Conservation (phyloP, 1,140 invertebrate genomes). For the Pomacea maculata region DNA sequence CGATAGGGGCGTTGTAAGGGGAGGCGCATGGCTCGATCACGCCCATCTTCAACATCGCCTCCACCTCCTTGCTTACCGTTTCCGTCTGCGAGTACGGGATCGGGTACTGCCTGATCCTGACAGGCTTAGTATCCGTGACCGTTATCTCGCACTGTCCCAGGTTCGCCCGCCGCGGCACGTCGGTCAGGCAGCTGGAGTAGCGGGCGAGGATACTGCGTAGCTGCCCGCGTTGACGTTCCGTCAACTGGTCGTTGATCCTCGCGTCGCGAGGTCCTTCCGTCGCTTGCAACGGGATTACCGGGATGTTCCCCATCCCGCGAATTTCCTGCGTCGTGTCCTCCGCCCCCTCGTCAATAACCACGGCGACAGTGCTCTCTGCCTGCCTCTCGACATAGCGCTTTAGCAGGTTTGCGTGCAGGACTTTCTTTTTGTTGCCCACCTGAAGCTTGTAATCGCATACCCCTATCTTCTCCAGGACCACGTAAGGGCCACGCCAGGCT, state of each 20-base stretch:
- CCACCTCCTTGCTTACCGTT: conserved; percentile 60
- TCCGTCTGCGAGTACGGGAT: conserved; percentile 61
- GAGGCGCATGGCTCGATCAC: conserved; percentile 57
- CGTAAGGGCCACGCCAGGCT: too few species aligned
- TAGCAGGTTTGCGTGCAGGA: conserved; percentile 30
- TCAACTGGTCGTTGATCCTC: background rate
- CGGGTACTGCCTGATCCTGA: conserved; percentile 35
- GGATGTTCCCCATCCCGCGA: background rate
- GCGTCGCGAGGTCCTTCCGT: background rate
- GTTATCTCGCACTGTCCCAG: conserved; percentile 30
- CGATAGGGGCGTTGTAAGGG: conserved; percentile 69
- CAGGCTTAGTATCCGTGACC: conserved; percentile 3
- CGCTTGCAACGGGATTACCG: background rate
- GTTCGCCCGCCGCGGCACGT: conserved; percentile 26
- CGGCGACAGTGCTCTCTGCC: background rate
- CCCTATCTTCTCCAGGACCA: conserved; percentile 6
- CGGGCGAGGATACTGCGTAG: background rate
- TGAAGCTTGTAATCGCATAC: conserved; percentile 20
- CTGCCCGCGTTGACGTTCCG: background rate
- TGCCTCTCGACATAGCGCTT: conserved; percentile 18
- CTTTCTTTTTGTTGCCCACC: conserved; percentile 24
- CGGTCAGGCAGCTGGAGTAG: too few species aligned
- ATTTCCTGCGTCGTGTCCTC: too few species aligned
- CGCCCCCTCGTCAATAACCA: background rate
- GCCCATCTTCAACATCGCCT: conserved; percentile 55